A percentile compares a stretch with the other conserved stretches of the same genome.
phyloP scores from a whole-genome alignment of 2,888 invertebrate species.

The Adela reaumurella region DNA sequence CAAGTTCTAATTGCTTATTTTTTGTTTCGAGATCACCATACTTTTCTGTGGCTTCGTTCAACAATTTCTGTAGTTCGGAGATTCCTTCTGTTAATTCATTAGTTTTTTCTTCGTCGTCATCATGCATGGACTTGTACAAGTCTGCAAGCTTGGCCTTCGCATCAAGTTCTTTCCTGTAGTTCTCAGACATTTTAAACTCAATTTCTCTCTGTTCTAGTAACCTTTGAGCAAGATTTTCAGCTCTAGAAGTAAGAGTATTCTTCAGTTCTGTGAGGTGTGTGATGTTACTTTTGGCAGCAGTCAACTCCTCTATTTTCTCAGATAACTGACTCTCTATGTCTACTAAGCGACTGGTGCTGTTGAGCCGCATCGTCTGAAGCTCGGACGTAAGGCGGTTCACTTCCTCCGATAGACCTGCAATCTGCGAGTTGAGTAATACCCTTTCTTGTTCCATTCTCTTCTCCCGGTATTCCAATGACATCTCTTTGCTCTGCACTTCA shows the following conservation, averaged over 20 bases:
- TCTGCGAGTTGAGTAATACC: conserved; percentile 70
- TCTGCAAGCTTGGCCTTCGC: conserved; percentile 82
- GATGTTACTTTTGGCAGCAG: conserved; percentile 66
- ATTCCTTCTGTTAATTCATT: conserved; percentile 75
- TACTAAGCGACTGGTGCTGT: conserved; percentile 59
- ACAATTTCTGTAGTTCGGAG: conserved; percentile 67
- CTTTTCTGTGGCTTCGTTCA: conserved; percentile 76
- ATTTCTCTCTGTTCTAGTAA: conserved; percentile 71
- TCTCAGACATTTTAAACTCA: conserved; percentile 70
- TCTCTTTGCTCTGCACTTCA: conserved; percentile 77
- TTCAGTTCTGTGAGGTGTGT: conserved; percentile 67
- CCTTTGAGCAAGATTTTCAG: conserved; percentile 67
- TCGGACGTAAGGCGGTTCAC: conserved; percentile 75
- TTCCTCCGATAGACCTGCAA: conserved; percentile 74
- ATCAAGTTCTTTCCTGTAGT: conserved; percentile 74
- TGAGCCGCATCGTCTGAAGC: conserved; percentile 70
- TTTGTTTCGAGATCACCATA: conserved; percentile 78
- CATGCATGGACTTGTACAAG: conserved; percentile 76
- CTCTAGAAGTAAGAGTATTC: conserved; percentile 61
- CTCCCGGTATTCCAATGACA: conserved; percentile 76
- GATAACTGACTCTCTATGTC: conserved; percentile 72
- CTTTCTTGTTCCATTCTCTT: conserved; percentile 82
- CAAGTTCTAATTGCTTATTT: conserved; percentile 58
- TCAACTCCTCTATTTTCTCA: conserved; percentile 76
- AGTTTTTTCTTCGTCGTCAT: conserved; percentile 74